These are phyloP conservation scores for Onchidella celtica DNA, from an alignment of 2,888 invertebrate species.

Conservation along the genomic window DNA sequence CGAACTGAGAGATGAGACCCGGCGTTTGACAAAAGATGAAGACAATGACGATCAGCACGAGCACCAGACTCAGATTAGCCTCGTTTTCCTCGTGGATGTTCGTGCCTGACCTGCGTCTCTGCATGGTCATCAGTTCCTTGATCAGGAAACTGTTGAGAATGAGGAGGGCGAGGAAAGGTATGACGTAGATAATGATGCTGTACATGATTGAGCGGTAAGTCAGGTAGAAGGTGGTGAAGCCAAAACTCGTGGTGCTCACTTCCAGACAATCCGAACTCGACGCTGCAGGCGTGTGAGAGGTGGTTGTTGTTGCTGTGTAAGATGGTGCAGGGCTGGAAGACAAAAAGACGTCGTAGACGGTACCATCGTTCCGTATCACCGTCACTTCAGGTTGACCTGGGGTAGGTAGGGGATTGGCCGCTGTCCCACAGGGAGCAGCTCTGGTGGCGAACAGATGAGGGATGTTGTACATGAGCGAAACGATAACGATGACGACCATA, in stretches of 20 bases:
- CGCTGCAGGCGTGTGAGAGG: not conserved
- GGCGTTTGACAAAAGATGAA: constrained; percentile 78
- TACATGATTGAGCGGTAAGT: constrained; percentile 68
- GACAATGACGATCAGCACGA: constrained; percentile 76
- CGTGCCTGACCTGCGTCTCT: constrained; percentile 64
- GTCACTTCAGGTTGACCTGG: not conserved
- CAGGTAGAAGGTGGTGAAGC: constrained; percentile 61
- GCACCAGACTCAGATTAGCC: constrained; percentile 73
- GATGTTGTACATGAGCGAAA: constrained; percentile 71
- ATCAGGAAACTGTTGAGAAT: constrained; percentile 71
- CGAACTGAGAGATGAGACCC: constrained; percentile 72
- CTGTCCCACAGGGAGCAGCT: constrained; percentile 13
- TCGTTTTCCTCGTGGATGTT: constrained; percentile 72
- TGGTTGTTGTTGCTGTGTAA: not conserved
- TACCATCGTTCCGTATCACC: not conserved
- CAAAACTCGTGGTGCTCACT: constrained; percentile 64
- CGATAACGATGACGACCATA: constrained; percentile 59
- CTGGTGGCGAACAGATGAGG: constrained; percentile 70
- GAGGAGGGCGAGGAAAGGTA: constrained; percentile 66
- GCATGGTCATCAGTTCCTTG: constrained; percentile 73
- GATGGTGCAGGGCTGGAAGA: not conserved
- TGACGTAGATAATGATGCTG: constrained; percentile 67
- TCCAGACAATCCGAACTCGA: constrained; percentile 55
- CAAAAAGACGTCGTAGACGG: not conserved
- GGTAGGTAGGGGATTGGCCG: not conserved